Conservation (phyloP, 2,888 invertebrate genomes). For the Pseudoips prasinana region DNA sequence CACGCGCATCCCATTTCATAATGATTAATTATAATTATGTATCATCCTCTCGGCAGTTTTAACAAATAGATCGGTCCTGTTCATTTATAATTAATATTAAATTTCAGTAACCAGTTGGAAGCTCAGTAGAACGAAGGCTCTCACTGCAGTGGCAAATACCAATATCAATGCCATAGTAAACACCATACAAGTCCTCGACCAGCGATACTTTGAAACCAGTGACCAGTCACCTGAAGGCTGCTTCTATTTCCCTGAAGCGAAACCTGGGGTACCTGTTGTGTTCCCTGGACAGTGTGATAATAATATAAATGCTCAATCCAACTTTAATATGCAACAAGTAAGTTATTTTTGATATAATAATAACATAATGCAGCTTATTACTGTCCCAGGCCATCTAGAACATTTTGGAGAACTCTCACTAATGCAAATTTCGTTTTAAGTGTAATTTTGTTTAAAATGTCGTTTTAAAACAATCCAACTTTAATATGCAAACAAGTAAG, state of each 20-base stretch:
- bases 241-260: conserved; percentile 60
- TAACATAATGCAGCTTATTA: no score
- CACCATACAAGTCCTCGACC: conserved; percentile 42
- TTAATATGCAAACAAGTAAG: conserved; percentile 42
- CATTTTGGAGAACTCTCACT: no score
- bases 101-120: conserved; percentile 62
- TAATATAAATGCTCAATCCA: conserved; percentile 35
- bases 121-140: conserved; percentile 49
- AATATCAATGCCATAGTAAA: conserved; percentile 42
- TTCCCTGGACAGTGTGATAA: conserved; percentile 60
- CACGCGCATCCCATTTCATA: no score
- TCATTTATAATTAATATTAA: no score
- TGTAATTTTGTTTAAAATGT: no score
- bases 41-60: no score
- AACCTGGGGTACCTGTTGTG: conserved; percentile 45
- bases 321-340: conserved; percentile 44
- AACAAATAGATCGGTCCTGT: no score
- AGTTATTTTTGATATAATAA: conserved; percentile 3
- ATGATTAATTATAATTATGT: no score
- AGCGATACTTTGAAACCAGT: conserved; percentile 38
- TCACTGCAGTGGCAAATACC: conserved; percentile 28
- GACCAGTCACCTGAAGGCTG: conserved; percentile 53
- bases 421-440: no score
- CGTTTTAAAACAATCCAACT: conserved; percentile 40
- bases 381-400: no score